Evolutionary conservation across 2,888 invertebrate genomes (phyloP).

Genomic region (Aleiodes alternator): DNA sequence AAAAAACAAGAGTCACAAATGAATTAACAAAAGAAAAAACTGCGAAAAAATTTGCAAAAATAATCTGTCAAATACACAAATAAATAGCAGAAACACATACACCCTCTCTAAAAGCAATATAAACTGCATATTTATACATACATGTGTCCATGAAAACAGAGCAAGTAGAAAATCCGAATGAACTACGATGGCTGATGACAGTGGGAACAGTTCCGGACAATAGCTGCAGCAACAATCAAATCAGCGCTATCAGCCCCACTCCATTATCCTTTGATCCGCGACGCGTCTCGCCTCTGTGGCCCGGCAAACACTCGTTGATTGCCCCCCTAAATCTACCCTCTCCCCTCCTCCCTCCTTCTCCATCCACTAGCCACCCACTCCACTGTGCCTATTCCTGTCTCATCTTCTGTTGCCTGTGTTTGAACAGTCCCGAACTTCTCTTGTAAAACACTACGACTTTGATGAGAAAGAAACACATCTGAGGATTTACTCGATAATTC

Average conservation of each 20-base stretch:
- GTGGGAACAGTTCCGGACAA: constrained; percentile 64
- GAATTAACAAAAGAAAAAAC: too few relatives aligned
- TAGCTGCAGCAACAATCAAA: constrained; percentile 74
- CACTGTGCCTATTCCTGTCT: constrained; percentile 9
- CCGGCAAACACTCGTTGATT: constrained; percentile 74
- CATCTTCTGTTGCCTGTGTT: constrained; percentile 59
- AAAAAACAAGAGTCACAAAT: too few relatives aligned
- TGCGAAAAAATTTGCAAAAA: too few relatives aligned
- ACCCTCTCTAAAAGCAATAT: background rate
- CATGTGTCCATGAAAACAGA: background rate
- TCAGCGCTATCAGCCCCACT: constrained; percentile 70
- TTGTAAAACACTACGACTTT: constrained; percentile 19
- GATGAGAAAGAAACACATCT: background rate
- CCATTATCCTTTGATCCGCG: constrained; percentile 68
- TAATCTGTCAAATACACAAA: too few relatives aligned
- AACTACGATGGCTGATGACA: constrained; percentile 12
- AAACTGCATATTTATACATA: background rate
- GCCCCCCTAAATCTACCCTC: constrained; percentile 64
- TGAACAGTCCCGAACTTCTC: constrained; percentile 68
- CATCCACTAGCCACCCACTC: background rate
- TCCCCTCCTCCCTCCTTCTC: constrained; percentile 21
- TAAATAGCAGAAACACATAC: too few relatives aligned
- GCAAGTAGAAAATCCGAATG: constrained; percentile 19
- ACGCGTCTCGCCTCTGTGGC: constrained; percentile 62
- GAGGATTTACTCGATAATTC: background rate